A percentile compares a stretch with the other conserved stretches of the same genome.
Evolutionary conservation across 2,888 invertebrate genomes (phyloP).

Genomic region (Catonia carolina): DNA sequence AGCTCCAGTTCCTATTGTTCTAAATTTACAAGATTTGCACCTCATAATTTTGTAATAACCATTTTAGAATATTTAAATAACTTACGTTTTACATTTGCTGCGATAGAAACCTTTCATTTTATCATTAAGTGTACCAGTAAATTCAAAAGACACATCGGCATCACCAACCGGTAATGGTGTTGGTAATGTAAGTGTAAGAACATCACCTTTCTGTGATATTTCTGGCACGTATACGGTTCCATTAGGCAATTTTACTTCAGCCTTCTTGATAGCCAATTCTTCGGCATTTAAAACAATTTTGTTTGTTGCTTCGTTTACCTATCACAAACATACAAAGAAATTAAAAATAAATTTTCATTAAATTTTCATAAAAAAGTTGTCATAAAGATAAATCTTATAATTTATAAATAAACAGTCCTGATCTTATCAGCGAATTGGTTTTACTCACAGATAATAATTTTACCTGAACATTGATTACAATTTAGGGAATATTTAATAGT

Average conservation of each 20-base stretch:
- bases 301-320: constrained; percentile 61
- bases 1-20: too few species aligned
- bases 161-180: constrained; percentile 53
- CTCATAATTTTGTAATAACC: too few species aligned
- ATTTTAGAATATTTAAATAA: too few species aligned
- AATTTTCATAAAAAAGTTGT: too few species aligned
- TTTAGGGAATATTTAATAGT: too few species aligned
- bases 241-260: constrained; percentile 28
- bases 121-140: constrained; percentile 82
- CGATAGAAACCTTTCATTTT: constrained; percentile 94
- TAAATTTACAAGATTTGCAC: too few species aligned
- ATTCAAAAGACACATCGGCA: constrained; percentile 57
- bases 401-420: too few species aligned
- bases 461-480: too few species aligned
- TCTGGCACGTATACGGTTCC: constrained; percentile 38
- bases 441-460: too few species aligned
- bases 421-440: too few species aligned
- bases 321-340: constrained; percentile 40
- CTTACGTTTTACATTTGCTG: constrained; percentile 65
- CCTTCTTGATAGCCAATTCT: constrained; percentile 63
- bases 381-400: too few species aligned
- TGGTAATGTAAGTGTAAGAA: constrained; percentile 58
- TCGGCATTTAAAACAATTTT: constrained; percentile 69
- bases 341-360: too few species aligned
- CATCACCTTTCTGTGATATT: constrained; percentile 56